Percentiles rank a stretch among this genome's conserved stretches.
Evolutionary conservation across 2,888 invertebrate species (phyloP).

Genomic region (Argyresthia goedartella): DNA sequence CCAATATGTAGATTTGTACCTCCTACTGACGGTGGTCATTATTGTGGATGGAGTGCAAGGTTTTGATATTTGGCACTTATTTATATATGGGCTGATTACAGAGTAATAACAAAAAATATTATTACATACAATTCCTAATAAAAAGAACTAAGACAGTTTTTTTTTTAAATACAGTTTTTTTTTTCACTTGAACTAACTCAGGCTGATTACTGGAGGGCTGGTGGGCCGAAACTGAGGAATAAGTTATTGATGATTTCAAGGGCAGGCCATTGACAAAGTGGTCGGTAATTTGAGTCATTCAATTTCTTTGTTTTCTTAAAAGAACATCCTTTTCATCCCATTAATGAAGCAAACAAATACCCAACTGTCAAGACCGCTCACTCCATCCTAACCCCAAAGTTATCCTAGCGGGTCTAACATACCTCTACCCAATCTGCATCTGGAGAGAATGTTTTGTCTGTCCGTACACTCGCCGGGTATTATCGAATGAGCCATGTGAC

Average conservation of each 20-base stretch:
- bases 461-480: conserved; percentile 21
- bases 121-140: too few species aligned
- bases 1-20: conserved; percentile 69
- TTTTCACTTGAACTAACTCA: too few species aligned
- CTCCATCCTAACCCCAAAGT: conserved; percentile 10
- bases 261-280: too few species aligned
- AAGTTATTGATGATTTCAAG: too few species aligned
- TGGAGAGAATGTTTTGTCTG: conserved; percentile 63
- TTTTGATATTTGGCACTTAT: conserved; percentile 33
- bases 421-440: conserved; percentile 54
- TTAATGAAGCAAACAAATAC: neutral
- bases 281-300: too few species aligned
- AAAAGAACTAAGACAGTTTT: too few species aligned
- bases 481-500: conserved; percentile 34
- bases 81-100: too few species aligned
- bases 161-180: too few species aligned
- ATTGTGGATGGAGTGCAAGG: conserved; percentile 22
- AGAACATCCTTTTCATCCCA: neutral
- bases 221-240: too few species aligned
- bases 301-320: too few species aligned
- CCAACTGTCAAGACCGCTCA: conserved; percentile 34
- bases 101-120: too few species aligned
- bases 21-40: conserved; percentile 46
- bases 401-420: conserved; percentile 22
- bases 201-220: too few species aligned